phyloP scores from a whole-genome alignment of 1,140 invertebrate genomes.

The Diachasma alloeum region DNA sequence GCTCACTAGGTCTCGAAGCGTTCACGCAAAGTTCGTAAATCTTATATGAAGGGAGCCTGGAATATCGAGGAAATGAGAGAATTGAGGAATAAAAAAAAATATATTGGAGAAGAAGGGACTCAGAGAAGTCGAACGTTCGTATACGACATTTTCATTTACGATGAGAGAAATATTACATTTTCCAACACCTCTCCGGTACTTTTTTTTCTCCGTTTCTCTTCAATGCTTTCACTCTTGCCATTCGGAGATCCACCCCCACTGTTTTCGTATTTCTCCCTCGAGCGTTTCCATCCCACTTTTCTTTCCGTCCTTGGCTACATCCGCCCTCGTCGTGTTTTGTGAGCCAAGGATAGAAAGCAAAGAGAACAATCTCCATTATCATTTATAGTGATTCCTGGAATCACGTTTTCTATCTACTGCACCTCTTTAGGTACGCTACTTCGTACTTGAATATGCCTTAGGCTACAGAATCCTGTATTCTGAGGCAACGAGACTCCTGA shows the following conservation, averaged over 20 bases:
- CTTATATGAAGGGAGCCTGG: not conserved
- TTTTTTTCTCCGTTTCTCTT: constrained; percentile 26
- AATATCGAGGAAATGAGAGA: not conserved
- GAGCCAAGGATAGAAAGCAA: not conserved
- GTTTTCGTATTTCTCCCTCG: constrained; percentile 18
- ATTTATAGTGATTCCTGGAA: constrained; percentile 63
- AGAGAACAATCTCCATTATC: constrained; percentile 53
- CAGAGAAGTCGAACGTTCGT: not conserved
- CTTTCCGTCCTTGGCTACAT: constrained; percentile 7
- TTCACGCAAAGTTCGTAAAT: not conserved
- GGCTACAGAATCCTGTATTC: not conserved
- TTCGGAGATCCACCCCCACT: not conserved
- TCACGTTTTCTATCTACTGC: constrained; percentile 29
- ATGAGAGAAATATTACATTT: constrained; percentile 60
- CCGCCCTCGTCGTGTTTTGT: not conserved
- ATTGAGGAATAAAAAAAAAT: not conserved
- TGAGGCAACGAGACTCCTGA: not conserved
- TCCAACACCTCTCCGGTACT: constrained; percentile 35
- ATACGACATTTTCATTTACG: constrained; percentile 52
- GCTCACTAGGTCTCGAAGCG: no score
- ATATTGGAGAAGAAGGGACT: not conserved
- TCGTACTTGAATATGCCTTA: not conserved
- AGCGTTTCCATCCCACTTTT: constrained; percentile 4
- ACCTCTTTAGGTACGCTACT: not conserved
- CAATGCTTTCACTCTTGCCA: constrained; percentile 27